Conservation (phyloP, 2,888 invertebrate genomes). For the Siphlonurus alternatus region DNA sequence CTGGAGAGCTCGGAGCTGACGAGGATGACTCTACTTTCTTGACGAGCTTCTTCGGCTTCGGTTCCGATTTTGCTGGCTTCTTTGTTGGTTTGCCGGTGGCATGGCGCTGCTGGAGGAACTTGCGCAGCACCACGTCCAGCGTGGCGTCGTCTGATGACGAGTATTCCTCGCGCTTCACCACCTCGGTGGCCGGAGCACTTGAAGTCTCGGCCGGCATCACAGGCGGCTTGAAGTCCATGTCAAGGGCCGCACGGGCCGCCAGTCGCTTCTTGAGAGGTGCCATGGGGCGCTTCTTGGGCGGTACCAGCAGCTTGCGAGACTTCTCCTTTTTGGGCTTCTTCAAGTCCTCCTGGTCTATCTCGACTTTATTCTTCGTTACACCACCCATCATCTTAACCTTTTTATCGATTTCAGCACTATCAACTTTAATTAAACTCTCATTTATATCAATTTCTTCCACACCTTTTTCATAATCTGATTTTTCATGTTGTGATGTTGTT, state of each 20-base stretch:
- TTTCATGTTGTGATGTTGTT: constrained; percentile 28
- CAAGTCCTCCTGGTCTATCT: constrained; percentile 7
- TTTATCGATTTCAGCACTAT: not conserved
- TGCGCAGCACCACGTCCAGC: not conserved
- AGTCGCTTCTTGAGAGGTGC: not conserved
- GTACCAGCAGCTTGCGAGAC: constrained; percentile 11
- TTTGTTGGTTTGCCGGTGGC: not conserved
- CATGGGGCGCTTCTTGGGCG: constrained; percentile 11
- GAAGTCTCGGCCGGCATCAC: not conserved
- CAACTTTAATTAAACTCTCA: not conserved
- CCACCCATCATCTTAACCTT: constrained; percentile 10
- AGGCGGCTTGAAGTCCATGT: not conserved
- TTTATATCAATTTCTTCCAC: constrained; percentile 21
- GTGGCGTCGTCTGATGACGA: not conserved
- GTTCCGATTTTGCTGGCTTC: not conserved
- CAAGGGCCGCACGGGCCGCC: not conserved
- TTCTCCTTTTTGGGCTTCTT: constrained; percentile 6
- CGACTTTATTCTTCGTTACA: constrained; percentile 16
- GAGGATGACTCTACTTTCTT: not conserved
- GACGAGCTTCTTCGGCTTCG: not conserved
- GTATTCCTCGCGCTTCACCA: not conserved
- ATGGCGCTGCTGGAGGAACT: not conserved
- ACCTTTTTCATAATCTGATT: constrained; percentile 33
- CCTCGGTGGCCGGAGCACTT: not conserved
- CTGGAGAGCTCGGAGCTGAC: not conserved